phyloP scores from a whole-genome alignment of 1,140 invertebrate species.

The Heterodera schachtii region DNA sequence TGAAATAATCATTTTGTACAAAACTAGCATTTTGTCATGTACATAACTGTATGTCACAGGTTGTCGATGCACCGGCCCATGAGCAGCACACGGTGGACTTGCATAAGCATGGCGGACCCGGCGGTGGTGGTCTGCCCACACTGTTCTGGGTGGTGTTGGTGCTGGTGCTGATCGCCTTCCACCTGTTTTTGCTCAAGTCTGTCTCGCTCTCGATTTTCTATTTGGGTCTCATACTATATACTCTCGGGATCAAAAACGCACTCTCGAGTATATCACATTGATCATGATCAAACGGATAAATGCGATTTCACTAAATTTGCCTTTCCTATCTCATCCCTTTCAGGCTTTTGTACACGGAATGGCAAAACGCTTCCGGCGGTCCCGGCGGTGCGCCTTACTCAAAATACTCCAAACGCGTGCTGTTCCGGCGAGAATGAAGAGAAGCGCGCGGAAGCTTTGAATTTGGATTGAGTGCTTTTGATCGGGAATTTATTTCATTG shows the following conservation, averaged over 20 bases:
- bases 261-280: too few relatives aligned
- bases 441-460: too few relatives aligned
- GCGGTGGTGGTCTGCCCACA: conserved; percentile 81
- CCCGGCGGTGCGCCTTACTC: conserved; percentile 35
- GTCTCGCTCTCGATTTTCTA: conserved; percentile 65
- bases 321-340: not conserved
- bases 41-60: conserved; percentile 12
- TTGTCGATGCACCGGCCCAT: conserved; percentile 78
- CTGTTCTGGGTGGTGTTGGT: conserved; percentile 89
- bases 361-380: conserved; percentile 30
- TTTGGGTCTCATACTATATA: too few relatives aligned
- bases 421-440: conserved; percentile 27
- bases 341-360: conserved; percentile 74
- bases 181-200: conserved; percentile 82
- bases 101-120: conserved; percentile 89
- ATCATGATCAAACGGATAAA: too few relatives aligned
- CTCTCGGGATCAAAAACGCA: too few relatives aligned
- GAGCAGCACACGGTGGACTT: conserved; percentile 87
- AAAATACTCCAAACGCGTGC: conserved; percentile 41
- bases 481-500: too few relatives aligned
- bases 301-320: not conserved
- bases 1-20: too few relatives aligned
- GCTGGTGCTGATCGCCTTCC: conserved; percentile 86
- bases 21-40: not conserved
- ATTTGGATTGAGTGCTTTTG: too few relatives aligned